A percentile compares a stretch with the other conserved stretches of the same genome.
Conservation (phyloP, 2,797 vertebrate species). For the Chlorospingus flavigularis region DNA sequence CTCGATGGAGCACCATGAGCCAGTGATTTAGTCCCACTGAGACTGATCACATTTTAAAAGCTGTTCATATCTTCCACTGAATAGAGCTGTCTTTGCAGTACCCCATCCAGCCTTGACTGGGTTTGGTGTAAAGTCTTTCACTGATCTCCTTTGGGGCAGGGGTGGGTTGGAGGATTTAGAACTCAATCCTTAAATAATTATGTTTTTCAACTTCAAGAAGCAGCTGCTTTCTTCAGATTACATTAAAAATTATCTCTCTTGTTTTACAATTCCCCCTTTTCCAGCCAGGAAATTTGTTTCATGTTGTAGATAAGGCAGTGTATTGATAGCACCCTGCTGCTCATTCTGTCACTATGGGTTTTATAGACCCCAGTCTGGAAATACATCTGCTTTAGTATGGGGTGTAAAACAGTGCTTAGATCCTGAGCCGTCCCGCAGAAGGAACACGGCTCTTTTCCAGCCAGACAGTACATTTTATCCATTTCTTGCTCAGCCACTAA, state of each 20-base stretch:
- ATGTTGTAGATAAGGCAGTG: slow-evolving; percentile 28
- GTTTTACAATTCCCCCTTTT: slow-evolving; percentile 49
- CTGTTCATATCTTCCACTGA: background rate
- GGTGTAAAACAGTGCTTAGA: background rate
- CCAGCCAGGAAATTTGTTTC: slow-evolving; percentile 35
- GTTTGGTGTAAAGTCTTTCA: slow-evolving; percentile 35
- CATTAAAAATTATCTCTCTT: slow-evolving; percentile 52
- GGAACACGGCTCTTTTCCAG: background rate
- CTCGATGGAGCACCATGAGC: background rate
- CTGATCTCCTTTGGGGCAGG: slow-evolving; percentile 16
- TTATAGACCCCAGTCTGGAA: slow-evolving; percentile 2
- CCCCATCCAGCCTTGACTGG: slow-evolving; percentile 1
- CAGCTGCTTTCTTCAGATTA: slow-evolving; percentile 55
- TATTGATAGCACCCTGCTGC: slow-evolving; percentile 36
- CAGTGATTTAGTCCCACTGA: background rate
- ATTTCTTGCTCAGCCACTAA: slow-evolving; percentile 53
- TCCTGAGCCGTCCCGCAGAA: background rate
- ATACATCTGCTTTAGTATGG: background rate
- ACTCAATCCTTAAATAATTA: slow-evolving; percentile 56
- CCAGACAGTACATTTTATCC: slow-evolving; percentile 20
- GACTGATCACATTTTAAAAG: background rate
- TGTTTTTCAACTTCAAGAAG: slow-evolving; percentile 53
- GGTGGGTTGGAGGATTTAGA: slow-evolving; percentile 29
- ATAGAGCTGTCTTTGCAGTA: slow-evolving; percentile 21
- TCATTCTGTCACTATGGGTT: background rate